These are phyloP conservation scores for Callyntrura guangdongensis DNA, from an alignment of 2,888 invertebrate genomes.

Conservation along the genomic window DNA sequence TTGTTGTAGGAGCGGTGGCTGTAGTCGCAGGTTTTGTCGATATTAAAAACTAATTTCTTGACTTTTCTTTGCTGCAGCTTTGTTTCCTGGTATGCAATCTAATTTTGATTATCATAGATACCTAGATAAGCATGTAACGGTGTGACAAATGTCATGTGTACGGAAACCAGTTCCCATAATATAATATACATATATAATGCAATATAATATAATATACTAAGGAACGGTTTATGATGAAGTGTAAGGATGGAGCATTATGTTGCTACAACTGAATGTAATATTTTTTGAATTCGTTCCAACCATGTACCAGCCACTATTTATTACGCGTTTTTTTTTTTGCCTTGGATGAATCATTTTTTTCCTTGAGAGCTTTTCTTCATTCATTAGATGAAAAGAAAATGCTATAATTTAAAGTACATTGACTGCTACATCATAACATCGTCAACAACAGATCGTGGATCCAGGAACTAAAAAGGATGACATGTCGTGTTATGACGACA, in stretches of 20 bases:
- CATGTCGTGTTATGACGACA: background rate
- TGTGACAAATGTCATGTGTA: slow-evolving; percentile 50
- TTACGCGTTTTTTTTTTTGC: background rate
- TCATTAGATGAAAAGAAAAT: slow-evolving; percentile 44
- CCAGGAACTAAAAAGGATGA: background rate
- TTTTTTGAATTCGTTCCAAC: slow-evolving; percentile 59
- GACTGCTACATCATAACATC: slow-evolving; percentile 11
- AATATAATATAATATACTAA: no score
- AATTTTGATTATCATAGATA: no score
- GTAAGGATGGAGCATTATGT: background rate
- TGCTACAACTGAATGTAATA: background rate
- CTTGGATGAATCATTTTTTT: slow-evolving; percentile 61
- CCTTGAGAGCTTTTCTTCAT: slow-evolving; percentile 36
- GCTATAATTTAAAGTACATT: slow-evolving; percentile 34
- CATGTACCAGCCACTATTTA: slow-evolving; percentile 55
- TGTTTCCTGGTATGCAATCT: slow-evolving; percentile 18
- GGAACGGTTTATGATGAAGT: slow-evolving; percentile 38
- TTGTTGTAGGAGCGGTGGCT: no score
- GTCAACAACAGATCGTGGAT: background rate
- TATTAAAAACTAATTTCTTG: slow-evolving; percentile 58
- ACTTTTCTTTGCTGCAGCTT: slow-evolving; percentile 21
- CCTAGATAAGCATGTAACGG: no score
- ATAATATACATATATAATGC: no score
- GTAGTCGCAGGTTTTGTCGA: slow-evolving; percentile 54
- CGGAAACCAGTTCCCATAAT: background rate